Base-by-base conservation (phyloP, 2,113 vertebrate genomes). In the Thomomys bottae region DNA sequence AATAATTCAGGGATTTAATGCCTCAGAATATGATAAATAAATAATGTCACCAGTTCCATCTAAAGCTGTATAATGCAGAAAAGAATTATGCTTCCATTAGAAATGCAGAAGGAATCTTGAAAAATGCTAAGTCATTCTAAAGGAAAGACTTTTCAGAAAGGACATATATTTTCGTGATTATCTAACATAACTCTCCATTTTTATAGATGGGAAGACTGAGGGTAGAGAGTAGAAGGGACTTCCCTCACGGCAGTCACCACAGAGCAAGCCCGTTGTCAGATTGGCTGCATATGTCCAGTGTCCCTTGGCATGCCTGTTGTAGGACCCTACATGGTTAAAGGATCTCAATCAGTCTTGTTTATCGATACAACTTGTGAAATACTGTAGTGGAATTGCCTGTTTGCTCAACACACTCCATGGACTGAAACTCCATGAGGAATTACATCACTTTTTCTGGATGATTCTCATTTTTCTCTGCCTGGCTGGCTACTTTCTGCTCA, bases 21-120 rank as follows among this genome's bases (percentile, higher is more conserved):
- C 87, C 79, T 81, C 66, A 95, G 89, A 91, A 91, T 97, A 93
- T 45, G 80, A 95, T 90, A 96, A 97, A 94, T 97, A 96, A 97
- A 96, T 94, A 97, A 88, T 88, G 92, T 92, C 94, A 97, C 81
- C 84, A 81, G 84, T 93, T 97, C 94, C 87, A 89, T 17, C 40
- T 91, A 90, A 95, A 93, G 87, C 83, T 42, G 54, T 83, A 82
- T 94, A 96, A 93, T 77, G 78, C 79, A 63, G 67, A 89, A 87
- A 36, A 40, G 10, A 94, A 94, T 30, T 88, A 23, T 90, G 90
- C 94, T 89, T 94, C 90, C 94, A 30, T 88, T 92, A 93, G 79
- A 96, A 94, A 93, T 49, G 57, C 89, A 34, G 86, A 94, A 86
- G 0, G 0, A 73, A 73, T 82, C 72, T 64, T 76, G 61, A 87